Evolutionary conservation across 2,797 vertebrate genomes (phyloP).

Genomic region (Sebastes glaucus): DNA sequence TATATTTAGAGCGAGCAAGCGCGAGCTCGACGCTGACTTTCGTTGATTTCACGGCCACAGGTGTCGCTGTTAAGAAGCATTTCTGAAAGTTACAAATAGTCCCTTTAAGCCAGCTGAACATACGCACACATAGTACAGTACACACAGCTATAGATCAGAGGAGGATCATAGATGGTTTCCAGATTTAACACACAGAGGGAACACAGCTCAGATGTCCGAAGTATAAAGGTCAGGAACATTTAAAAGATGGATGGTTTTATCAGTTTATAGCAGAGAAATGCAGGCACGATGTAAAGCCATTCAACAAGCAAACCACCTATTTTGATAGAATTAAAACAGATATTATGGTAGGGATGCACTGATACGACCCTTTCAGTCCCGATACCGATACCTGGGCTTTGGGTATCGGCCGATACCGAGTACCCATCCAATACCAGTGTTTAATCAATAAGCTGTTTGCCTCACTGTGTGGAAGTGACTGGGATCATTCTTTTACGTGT

Average conservation of each 20-base stretch:
- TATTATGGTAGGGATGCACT: neutral
- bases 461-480: no score
- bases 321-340: neutral
- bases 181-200: neutral
- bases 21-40: no score
- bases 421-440: no score
- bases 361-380: no score
- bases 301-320: neutral
- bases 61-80: no score
- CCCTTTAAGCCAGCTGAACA: neutral
- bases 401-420: no score
- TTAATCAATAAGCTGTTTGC: no score
- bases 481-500: no score
- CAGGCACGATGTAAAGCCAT: neutral
- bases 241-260: neutral
- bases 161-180: neutral
- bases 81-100: no score
- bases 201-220: neutral
- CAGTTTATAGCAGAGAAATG: neutral
- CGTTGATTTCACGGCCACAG: no score
- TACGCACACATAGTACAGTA: neutral
- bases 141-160: neutral
- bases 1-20: no score
- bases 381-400: no score
- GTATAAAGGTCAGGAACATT: neutral